Percentiles rank a stretch among this genome's conserved stretches.
Evolutionary conservation across 2,113 vertebrate genomes (phyloP).

Genomic region (Theristicus caerulescens): DNA sequence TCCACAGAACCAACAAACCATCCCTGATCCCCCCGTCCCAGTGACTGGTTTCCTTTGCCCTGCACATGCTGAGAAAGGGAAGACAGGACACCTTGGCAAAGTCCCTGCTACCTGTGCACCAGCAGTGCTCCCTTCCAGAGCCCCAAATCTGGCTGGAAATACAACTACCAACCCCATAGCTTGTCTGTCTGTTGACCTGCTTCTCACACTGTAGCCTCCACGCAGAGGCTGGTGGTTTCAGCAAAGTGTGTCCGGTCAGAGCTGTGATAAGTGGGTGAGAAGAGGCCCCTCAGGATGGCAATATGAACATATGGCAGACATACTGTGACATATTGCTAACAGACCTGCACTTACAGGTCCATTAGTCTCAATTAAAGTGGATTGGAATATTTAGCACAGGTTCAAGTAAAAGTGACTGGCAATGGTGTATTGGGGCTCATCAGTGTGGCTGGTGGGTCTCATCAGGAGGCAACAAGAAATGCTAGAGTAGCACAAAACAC

Average conservation of each 20-base stretch:
- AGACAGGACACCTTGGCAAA: background rate
- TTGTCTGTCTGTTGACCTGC: background rate
- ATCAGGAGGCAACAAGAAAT: background rate
- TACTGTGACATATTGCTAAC: background rate
- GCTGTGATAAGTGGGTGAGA: background rate
- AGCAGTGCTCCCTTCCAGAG: background rate
- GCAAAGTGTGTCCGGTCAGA: background rate
- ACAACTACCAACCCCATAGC: background rate
- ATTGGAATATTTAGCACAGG: background rate
- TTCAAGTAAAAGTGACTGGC: background rate
- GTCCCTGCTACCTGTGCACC: background rate
- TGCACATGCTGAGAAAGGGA: background rate
- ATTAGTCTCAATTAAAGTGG: conserved; percentile 30
- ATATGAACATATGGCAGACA: background rate
- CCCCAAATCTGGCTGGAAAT: background rate
- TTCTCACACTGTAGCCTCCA: background rate
- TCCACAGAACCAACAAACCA: background rate
- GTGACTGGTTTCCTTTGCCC: background rate
- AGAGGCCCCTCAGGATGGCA: background rate
- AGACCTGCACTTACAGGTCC: conserved; percentile 18
- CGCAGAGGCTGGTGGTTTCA: background rate
- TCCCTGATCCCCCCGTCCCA: background rate
- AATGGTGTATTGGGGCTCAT: background rate
- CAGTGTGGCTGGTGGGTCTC: background rate
- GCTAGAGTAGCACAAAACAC: background rate